Conservation (phyloP, 2,888 invertebrate species). For the Cerceris ruficornis region DNA sequence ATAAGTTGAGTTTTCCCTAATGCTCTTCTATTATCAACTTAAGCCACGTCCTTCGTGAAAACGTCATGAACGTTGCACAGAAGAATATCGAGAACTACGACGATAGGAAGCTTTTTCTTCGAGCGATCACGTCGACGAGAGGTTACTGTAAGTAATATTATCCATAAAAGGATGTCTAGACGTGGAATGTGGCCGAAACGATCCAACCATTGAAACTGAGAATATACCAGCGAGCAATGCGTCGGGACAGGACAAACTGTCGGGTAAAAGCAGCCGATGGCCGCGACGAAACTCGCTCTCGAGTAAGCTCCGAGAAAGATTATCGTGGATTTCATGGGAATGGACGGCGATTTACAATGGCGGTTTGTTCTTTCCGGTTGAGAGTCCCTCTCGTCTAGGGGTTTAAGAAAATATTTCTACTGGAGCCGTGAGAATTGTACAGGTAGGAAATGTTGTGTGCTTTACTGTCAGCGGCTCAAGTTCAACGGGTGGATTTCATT, state of each 20-base stretch:
- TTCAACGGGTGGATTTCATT: not conserved
- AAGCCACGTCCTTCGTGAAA: too few relatives aligned
- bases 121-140: slow-evolving; percentile 1
- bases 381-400: slow-evolving; percentile 22
- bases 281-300: slow-evolving; percentile 18
- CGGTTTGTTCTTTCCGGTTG: slow-evolving; percentile 19
- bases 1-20: too few relatives aligned
- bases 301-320: slow-evolving; percentile 50
- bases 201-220: slow-evolving; percentile 30
- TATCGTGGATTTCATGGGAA: slow-evolving; percentile 54
- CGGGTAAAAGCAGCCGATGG: slow-evolving; percentile 43
- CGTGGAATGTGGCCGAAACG: slow-evolving; percentile 35
- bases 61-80: slow-evolving; percentile 5
- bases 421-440: not conserved
- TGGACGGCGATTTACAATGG: slow-evolving; percentile 48
- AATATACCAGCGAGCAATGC: slow-evolving; percentile 28
- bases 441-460: not conserved
- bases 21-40: too few relatives aligned
- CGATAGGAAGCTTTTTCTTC: slow-evolving; percentile 23
- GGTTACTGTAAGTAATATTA: slow-evolving; percentile 42
- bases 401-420: not conserved
- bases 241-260: slow-evolving; percentile 49
- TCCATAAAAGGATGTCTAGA: slow-evolving; percentile 42
- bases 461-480: slow-evolving; percentile 1
- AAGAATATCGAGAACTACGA: slow-evolving; percentile 29